Evolutionary conservation across 2,797 vertebrate genomes (phyloP).

Genomic region (Anguilla marmorata): DNA sequence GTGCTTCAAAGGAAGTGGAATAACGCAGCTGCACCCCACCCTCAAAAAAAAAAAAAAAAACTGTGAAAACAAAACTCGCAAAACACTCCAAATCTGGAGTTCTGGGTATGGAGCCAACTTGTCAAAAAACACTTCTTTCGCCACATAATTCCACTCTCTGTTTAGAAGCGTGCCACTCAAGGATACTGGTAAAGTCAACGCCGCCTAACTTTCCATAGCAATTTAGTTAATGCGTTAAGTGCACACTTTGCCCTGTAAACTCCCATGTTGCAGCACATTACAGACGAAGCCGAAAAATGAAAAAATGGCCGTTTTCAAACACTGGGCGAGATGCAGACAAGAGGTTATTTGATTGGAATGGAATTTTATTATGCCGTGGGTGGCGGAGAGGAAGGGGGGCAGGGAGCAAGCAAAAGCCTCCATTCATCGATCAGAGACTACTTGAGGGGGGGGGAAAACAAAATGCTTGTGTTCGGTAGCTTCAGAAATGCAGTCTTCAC

Average conservation of each 20-base stretch:
- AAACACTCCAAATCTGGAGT: background rate
- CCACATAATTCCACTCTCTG: background rate
- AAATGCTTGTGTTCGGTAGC: conserved; percentile 69
- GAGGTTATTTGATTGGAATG: conserved; percentile 81
- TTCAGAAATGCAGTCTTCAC: conserved; percentile 60
- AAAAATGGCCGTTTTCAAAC: conserved; percentile 36
- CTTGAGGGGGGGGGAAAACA: conserved; percentile 58
- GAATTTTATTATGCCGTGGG: conserved; percentile 82
- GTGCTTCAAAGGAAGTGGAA: background rate
- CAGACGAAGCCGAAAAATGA: background rate
- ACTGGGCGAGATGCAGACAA: conserved; percentile 69
- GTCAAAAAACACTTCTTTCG: background rate
- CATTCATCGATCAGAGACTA: conserved; percentile 76
- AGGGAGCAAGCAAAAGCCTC: conserved; percentile 69
- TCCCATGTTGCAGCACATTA: conserved; percentile 7
- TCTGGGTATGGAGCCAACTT: background rate
- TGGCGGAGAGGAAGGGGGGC: conserved; percentile 60
- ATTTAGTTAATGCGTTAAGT: background rate
- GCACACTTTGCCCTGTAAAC: background rate
- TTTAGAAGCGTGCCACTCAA: background rate
- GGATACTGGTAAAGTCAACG: background rate
- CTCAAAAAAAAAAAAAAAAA: background rate
- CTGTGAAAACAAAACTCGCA: background rate
- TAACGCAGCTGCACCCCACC: background rate
- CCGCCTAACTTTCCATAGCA: background rate